Evolutionary conservation across 1,140 invertebrate species (phyloP).

Genomic region (Cydia splendana): DNA sequence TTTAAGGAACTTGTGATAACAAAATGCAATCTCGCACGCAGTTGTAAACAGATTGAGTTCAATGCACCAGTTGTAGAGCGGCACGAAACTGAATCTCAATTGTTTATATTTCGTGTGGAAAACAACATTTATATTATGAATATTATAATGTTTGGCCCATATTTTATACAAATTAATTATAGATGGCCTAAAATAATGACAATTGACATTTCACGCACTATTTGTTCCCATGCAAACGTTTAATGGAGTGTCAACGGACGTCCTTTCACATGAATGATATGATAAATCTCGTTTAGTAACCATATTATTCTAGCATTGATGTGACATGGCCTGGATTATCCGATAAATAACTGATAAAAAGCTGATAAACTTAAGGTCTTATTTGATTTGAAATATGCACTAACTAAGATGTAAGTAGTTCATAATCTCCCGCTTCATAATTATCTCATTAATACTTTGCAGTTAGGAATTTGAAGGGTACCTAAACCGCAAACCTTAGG

Average conservation of each 20-base stretch:
- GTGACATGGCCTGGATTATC: not conserved
- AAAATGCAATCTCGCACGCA: conserved; percentile 13
- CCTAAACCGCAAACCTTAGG: no score
- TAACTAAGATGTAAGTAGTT: not conserved
- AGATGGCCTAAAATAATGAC: not conserved
- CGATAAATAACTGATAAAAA: not conserved
- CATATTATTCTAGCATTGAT: not conserved
- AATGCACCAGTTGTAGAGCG: conserved; percentile 21
- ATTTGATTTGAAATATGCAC: not conserved
- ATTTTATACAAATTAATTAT: not conserved
- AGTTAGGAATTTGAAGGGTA: no score
- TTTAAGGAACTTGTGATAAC: conserved; percentile 26
- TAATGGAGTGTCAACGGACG: not conserved
- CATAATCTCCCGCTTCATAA: no score
- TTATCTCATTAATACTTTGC: no score
- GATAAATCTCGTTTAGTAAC: not conserved
- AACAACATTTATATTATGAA: not conserved
- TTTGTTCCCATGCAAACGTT: not conserved
- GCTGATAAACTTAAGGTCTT: conserved; percentile 2
- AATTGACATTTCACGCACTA: not conserved
- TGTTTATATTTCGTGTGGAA: conserved; percentile 7
- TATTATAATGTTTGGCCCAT: not conserved
- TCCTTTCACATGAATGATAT: not conserved
- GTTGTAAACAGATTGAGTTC: conserved; percentile 12
- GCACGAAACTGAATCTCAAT: conserved; percentile 5